Base-by-base conservation (phyloP, 1,140 invertebrate genomes). In the Aphelenchoides avenae region DNA sequence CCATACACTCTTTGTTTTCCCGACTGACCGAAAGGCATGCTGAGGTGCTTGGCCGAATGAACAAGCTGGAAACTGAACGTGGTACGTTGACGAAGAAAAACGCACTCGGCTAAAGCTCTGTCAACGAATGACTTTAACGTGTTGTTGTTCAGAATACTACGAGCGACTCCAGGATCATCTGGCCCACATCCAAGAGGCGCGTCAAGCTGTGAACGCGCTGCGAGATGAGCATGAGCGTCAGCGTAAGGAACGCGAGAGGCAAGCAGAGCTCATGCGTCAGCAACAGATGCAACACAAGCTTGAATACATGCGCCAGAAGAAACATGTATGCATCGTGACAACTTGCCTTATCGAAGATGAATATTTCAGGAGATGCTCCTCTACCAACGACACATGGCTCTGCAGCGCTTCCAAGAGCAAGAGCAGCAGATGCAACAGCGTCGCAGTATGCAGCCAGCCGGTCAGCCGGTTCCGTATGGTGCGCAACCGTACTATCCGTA, bases 291-390 rank as follows among this genome's bases (percentile, higher is more conserved):
- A 90, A 22, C 87, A 92, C 61, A 98, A 97, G 76, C 79, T 99
- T 42, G 91, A 96, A 65, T 87, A 94, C 34, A 96, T 98, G 91
- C 81, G 94, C 41, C 91, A 95, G 79, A 93, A 97, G 81, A 99
- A 98, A 76, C 91, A 96, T 68, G 81, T 81, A 39, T 54, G 64
- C 29, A n/a, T 24, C 33, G 0, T 43, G 41, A 43, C 26, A 43
- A 27, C 30, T 43, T 43, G 24, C 41, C 30, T 43, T 24, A 43
- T 27, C 30, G 41, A 43, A 43, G 9, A 3, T 15, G 13, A 52
- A 40, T n/a, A 22, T 62, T 73, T 44, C 20, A 73, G 71, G 73
- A 74, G 46, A 75, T 75, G 73, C 51, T 75, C 9, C 22, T 76
- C 24, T 46, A 70, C 37, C 70, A 77, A 50, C 58, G 72, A 27